phyloP scores from a whole-genome alignment of 2,797 vertebrate genomes.

The Microcaecilia unicolor region DNA sequence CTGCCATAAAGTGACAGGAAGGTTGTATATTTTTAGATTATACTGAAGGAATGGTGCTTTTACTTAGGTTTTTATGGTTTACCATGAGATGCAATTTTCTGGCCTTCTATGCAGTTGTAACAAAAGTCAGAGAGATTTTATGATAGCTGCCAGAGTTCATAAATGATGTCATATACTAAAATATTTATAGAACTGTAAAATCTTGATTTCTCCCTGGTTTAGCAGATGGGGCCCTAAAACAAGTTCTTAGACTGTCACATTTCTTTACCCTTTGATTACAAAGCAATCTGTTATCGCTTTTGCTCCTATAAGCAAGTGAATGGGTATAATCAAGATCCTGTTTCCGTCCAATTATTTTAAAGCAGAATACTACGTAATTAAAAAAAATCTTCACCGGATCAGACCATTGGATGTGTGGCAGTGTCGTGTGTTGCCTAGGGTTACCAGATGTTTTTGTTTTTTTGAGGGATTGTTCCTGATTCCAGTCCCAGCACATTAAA shows the following conservation, averaged over 20 bases:
- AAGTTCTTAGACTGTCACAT: conserved; percentile 64
- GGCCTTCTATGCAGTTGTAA: conserved; percentile 76
- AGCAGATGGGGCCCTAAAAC: conserved; percentile 72
- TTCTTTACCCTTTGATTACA: conserved; percentile 66
- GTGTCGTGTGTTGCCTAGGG: no score
- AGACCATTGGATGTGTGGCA: no score
- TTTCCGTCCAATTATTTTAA: conserved; percentile 36
- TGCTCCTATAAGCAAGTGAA: conserved; percentile 45
- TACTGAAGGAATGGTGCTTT: conserved; percentile 73
- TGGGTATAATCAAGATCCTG: conserved; percentile 48
- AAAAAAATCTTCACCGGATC: no score
- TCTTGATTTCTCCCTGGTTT: conserved; percentile 75
- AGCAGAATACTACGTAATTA: conserved; percentile 33
- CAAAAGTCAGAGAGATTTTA: conserved; percentile 77
- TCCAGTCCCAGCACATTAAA: conserved; percentile 36
- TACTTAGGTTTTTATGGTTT: conserved; percentile 79
- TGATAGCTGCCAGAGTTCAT: conserved; percentile 77
- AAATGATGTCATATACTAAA: conserved; percentile 79
- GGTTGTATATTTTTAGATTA: conserved; percentile 76
- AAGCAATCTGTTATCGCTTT: conserved; percentile 52
- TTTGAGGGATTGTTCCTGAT: no score
- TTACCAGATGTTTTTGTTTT: no score
- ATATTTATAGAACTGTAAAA: conserved; percentile 83
- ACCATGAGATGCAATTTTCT: conserved; percentile 79
- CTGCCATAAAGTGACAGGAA: conserved; percentile 60